Evolutionary conservation across 2,888 invertebrate genomes (phyloP), one percentile per base, ranked within the genome.

Genomic region (Thera obeliscata): DNA sequence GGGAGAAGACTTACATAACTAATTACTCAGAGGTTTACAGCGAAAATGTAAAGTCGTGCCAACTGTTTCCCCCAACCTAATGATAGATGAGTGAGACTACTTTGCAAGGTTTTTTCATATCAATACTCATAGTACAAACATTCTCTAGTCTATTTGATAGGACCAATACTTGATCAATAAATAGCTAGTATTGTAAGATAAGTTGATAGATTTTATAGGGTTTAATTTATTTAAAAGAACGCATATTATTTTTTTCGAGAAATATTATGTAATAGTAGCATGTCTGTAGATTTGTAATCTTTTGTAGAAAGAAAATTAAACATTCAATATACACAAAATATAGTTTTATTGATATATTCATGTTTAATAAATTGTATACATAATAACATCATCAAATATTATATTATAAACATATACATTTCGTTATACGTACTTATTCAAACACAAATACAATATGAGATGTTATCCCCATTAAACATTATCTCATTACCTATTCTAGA

Each of bases 331-430:
- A 94, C 93, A 94, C 93, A 94, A 94, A 94, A 94, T 94, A 94
- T 94, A 94, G 93, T 94, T 94, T 94, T 94, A 94, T 94, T 94
- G 93, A 93, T 93, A 93, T 93, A 93, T 92, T 86, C 91, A 93
- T 92, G 92, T 93, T 93, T 93, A 93, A 93, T 93, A 93, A 93
- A 93, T 92, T 93, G 93, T 93, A 93, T 93, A 93, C 91, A 93
- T 93, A 93, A 93, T 93, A 93, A 93, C 92, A 92, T 93, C 92
- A 91, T 93, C 92, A 92, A 93, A 92, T 92, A 92, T 92, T 93
- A 92, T 92, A 93, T 93, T 92, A 93, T 89, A 93, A 93, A 93
- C 93, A 93, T 93, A 93, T 92, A 92, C 91, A 91, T 93, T 92
- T 91, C 91, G 91, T 93, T 93, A 93, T 89, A 92, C 90, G 91